phyloP scores from a whole-genome alignment of 2,797 vertebrate genomes.

The Smutsia gigantea region DNA sequence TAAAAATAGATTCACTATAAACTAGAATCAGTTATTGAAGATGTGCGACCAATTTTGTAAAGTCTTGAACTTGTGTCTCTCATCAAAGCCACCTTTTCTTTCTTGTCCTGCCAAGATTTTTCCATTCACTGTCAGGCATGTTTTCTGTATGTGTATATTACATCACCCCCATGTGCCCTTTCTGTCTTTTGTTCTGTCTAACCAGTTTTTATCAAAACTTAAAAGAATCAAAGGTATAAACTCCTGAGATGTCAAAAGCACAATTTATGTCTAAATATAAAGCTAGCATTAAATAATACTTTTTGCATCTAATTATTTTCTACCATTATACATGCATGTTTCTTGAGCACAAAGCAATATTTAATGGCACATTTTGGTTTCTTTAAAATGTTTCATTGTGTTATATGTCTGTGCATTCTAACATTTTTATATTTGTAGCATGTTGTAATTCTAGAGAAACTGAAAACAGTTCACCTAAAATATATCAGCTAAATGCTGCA shows the following conservation, averaged over 20 bases:
- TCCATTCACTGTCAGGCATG: slow-evolving; percentile 84
- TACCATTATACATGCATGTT: slow-evolving; percentile 72
- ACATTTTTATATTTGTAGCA: slow-evolving; percentile 84
- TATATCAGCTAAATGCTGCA: slow-evolving; percentile 82
- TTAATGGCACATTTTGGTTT: slow-evolving; percentile 35
- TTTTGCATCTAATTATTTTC: slow-evolving; percentile 81
- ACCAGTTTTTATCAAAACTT: slow-evolving; percentile 88
- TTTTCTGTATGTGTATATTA: slow-evolving; percentile 85
- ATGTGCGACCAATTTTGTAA: slow-evolving; percentile 88
- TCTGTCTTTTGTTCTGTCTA: slow-evolving; percentile 88
- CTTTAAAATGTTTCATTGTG: slow-evolving; percentile 44
- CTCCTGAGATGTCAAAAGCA: slow-evolving; percentile 82
- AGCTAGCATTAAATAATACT: slow-evolving; percentile 77
- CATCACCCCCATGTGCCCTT: slow-evolving; percentile 85
- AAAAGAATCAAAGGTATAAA: slow-evolving; percentile 85
- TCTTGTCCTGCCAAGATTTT: slow-evolving; percentile 89
- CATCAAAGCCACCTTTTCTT: slow-evolving; percentile 91
- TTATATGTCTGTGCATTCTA: slow-evolving; percentile 84
- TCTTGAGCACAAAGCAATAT: slow-evolving; percentile 55
- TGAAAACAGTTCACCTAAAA: slow-evolving; percentile 75
- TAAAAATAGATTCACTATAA: slow-evolving; percentile 86
- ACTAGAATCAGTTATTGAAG: slow-evolving; percentile 86
- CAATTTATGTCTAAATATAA: slow-evolving; percentile 81
- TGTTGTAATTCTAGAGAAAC: slow-evolving; percentile 84
- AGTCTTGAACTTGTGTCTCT: slow-evolving; percentile 88